These are phyloP conservation scores for Gadopsis marmoratus DNA, from an alignment of 2,797 vertebrate species.

Conservation along the genomic window DNA sequence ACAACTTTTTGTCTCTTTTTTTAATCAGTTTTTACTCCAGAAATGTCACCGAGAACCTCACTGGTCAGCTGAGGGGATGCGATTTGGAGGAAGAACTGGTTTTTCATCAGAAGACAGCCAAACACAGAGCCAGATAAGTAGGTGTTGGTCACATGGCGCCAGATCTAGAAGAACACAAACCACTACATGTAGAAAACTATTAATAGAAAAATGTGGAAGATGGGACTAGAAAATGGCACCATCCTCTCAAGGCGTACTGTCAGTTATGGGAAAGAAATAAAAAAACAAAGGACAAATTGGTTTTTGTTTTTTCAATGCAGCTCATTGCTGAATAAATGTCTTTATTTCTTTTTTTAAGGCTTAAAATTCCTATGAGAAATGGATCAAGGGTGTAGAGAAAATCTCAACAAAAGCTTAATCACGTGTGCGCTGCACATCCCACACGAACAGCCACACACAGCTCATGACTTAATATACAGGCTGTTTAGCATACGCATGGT, in stretches of 20 bases:
- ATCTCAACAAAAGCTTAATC: conserved; percentile 32
- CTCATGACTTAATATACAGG: conserved; percentile 60
- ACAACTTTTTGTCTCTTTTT: background rate
- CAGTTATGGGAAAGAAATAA: background rate
- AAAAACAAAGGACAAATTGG: background rate
- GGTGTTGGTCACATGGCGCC: conserved; percentile 14
- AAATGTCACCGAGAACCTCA: background rate
- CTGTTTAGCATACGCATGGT: conserved; percentile 59
- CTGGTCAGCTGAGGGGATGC: background rate
- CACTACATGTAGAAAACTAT: conserved; percentile 24
- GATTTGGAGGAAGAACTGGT: background rate
- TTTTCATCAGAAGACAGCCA: conserved; percentile 12
- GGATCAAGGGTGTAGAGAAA: conserved; percentile 27
- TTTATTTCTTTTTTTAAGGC: background rate
- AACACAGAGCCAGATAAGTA: conserved; percentile 6
- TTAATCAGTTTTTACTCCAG: background rate
- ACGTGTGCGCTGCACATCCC: conserved; percentile 50
- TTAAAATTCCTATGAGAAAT: conserved; percentile 20
- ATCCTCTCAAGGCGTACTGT: background rate
- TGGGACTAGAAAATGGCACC: background rate
- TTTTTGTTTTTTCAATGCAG: background rate
- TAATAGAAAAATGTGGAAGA: conserved; percentile 27
- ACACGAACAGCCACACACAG: conserved; percentile 53
- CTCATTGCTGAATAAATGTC: conserved; percentile 5
- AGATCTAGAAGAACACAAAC: conserved; percentile 20